A percentile compares a stretch with the other conserved stretches of the same genome.
These are phyloP conservation scores for Pollenia angustigena DNA, from an alignment of 2,888 invertebrate genomes.

Conservation along the genomic window DNA sequence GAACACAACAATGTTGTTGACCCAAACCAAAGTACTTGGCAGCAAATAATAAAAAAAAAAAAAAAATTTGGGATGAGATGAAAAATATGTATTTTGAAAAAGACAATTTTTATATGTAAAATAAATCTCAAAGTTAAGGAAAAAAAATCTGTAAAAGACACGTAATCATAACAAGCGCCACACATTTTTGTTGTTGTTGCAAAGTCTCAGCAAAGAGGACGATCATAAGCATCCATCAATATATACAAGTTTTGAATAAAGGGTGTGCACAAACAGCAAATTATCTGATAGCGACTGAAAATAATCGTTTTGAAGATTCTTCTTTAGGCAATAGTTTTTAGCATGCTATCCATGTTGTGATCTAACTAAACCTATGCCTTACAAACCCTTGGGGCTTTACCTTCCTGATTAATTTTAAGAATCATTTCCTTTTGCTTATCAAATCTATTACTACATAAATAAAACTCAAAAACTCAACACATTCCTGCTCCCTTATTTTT, in stretches of 20 bases:
- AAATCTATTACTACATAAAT: too few species aligned
- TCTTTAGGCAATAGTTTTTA: too few species aligned
- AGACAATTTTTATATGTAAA: constrained; percentile 8
- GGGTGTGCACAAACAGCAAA: background rate
- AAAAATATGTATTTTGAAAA: constrained; percentile 14
- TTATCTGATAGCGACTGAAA: too few species aligned
- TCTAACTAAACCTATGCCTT: too few species aligned
- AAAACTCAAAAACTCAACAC: too few species aligned
- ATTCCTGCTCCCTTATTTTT: too few species aligned
- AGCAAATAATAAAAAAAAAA: constrained; percentile 48
- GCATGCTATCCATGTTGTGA: too few species aligned
- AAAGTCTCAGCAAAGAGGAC: constrained; percentile 6
- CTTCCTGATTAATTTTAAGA: too few species aligned
- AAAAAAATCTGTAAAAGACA: constrained; percentile 47
- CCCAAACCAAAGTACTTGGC: constrained; percentile 59
- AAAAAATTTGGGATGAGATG: constrained; percentile 39
- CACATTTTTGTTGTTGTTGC: constrained; percentile 43
- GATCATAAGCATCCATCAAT: constrained; percentile 10
- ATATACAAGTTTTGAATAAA: constrained; percentile 8
- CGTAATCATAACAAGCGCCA: constrained; percentile 68
- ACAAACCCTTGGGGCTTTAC: too few species aligned
- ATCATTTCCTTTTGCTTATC: too few species aligned
- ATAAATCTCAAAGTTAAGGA: constrained; percentile 9
- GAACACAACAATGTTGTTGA: constrained; percentile 70
- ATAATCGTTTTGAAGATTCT: too few species aligned